A percentile compares a stretch with the other conserved stretches of the same genome.
These are phyloP conservation scores for Saguinus midas DNA, from an alignment of 2,113 vertebrate species.

Conservation along the genomic window DNA sequence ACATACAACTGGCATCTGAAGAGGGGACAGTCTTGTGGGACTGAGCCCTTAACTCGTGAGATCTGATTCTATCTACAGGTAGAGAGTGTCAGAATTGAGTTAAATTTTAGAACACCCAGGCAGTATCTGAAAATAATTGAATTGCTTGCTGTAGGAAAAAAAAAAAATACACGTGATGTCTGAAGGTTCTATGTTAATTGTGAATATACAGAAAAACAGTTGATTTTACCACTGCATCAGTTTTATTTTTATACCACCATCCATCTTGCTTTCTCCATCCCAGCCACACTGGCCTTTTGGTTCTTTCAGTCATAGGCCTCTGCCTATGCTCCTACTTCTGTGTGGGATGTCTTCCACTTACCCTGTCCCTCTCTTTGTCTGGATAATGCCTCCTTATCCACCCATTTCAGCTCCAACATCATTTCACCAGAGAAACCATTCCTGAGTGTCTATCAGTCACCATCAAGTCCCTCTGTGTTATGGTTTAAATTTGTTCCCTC, in stretches of 20 bases:
- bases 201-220: not conserved
- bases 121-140: not conserved
- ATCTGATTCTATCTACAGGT: not conserved
- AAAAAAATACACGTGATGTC: not conserved
- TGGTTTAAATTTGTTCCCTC: not conserved
- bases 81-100: not conserved
- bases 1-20: not conserved
- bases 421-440: not conserved
- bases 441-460: not conserved
- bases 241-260: not conserved
- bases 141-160: not conserved
- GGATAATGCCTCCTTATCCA: not conserved
- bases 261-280: not conserved
- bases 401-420: not conserved
- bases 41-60: not conserved
- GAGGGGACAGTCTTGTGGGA: not conserved
- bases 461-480: not conserved
- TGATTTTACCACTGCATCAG: not conserved
- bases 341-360: not conserved
- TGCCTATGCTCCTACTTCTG: not conserved
- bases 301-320: not conserved
- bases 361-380: not conserved
- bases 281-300: not conserved
- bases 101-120: not conserved
- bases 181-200: not conserved